Conservation (phyloP, 2,888 invertebrate genomes). For the Acanthosepion lycidas region DNA sequence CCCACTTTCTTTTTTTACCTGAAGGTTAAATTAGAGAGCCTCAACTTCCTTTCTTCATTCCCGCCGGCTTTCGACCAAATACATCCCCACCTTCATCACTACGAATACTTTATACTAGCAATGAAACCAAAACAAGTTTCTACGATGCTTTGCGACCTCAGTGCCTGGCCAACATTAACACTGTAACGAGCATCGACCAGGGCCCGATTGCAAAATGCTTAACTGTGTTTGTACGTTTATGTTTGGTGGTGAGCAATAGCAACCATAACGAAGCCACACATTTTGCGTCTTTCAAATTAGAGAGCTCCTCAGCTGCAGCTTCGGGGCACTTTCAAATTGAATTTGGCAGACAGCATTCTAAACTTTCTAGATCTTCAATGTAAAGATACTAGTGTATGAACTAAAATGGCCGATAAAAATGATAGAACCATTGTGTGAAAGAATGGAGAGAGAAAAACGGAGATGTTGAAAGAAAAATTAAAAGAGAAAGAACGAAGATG, state of each 20-base stretch:
- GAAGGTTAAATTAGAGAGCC: constrained; percentile 24
- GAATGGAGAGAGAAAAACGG: background rate
- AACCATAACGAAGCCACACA: background rate
- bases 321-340: constrained; percentile 63
- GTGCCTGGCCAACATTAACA: constrained; percentile 67
- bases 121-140: constrained; percentile 71
- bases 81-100: background rate
- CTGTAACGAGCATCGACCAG: constrained; percentile 58
- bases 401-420: background rate
- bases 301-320: constrained; percentile 51
- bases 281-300: background rate
- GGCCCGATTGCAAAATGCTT: constrained; percentile 43
- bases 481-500: background rate
- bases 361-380: constrained; percentile 47
- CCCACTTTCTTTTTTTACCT: background rate
- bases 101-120: constrained; percentile 45
- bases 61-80: constrained; percentile 34
- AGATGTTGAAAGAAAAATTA: background rate
- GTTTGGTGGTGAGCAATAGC: constrained; percentile 54
- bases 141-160: constrained; percentile 56
- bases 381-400: background rate
- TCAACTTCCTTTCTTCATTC: constrained; percentile 35
- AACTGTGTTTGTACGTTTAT: constrained; percentile 44
- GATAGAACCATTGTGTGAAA: background rate
- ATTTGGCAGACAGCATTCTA: constrained; percentile 61